Evolutionary conservation across 37 sponge, comb jelly and placozoan species (phyloP).

Genomic region (Ephydatia muelleri): DNA sequence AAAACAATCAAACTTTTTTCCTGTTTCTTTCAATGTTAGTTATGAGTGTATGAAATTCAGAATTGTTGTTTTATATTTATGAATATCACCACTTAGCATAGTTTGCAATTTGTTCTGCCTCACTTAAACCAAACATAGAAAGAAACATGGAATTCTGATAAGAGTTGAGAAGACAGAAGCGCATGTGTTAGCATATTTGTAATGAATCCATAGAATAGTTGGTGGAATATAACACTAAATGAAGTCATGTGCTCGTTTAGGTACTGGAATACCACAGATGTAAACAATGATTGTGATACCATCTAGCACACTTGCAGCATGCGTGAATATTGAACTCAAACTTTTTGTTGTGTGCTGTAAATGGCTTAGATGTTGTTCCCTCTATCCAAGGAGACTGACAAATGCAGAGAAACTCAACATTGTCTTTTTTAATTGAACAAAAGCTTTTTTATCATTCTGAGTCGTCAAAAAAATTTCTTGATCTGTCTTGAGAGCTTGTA

Average conservation of each 20-base stretch:
- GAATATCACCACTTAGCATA: neutral
- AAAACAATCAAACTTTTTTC: too few relatives aligned
- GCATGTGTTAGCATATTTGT: neutral
- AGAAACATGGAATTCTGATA: neutral
- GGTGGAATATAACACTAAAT: neutral
- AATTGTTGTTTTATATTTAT: neutral
- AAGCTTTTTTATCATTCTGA: neutral
- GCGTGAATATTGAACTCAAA: neutral
- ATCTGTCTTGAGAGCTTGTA: neutral
- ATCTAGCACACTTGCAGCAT: neutral
- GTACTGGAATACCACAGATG: neutral
- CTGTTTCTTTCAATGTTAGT: too few relatives aligned
- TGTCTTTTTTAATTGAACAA: neutral
- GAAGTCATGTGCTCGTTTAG: neutral
- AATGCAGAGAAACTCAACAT: neutral
- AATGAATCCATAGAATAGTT: neutral
- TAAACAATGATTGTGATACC: conserved; percentile 1
- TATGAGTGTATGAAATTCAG: neutral
- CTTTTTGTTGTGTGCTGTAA: neutral
- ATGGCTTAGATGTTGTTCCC: neutral
- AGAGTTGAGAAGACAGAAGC: neutral
- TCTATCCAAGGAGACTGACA: neutral
- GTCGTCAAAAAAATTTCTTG: neutral
- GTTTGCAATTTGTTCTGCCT: neutral
- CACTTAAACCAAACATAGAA: neutral